phyloP scores from a whole-genome alignment of 2,113 vertebrate species.

The Vulpes lagopus region DNA sequence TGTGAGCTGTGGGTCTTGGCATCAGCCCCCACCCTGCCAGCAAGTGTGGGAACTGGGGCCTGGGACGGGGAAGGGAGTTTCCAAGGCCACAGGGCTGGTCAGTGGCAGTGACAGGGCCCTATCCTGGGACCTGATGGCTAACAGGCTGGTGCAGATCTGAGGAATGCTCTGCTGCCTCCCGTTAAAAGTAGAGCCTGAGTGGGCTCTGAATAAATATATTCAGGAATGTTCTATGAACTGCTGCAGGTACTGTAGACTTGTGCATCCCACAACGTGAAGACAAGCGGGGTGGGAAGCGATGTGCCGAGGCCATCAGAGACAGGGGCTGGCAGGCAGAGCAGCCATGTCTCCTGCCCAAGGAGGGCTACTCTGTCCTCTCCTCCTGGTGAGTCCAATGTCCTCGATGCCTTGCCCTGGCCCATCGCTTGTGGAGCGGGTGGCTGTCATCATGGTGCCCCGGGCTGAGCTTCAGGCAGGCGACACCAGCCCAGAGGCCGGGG shows the following conservation, averaged over 20 bases:
- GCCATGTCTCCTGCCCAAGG: background rate
- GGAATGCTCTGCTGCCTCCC: background rate
- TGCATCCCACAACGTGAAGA: too few relatives aligned
- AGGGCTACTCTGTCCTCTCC: too few relatives aligned
- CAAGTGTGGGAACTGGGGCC: background rate
- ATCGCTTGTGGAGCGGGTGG: background rate
- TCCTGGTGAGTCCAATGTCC: background rate
- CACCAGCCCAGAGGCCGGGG: background rate
- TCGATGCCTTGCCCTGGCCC: fast-evolving
- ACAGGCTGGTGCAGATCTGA: background rate
- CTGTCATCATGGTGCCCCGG: background rate
- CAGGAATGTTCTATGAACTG: too few relatives aligned
- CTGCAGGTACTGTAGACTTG: too few relatives aligned
- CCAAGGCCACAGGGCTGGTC: background rate
- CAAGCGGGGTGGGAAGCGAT: background rate
- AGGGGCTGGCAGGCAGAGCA: background rate
- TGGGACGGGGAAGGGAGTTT: fast-evolving
- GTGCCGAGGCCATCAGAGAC: background rate
- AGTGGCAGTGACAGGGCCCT: background rate
- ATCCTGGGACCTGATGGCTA: background rate
- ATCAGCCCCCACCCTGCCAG: background rate
- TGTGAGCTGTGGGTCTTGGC: background rate
- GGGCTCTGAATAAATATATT: too few relatives aligned
- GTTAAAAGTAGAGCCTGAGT: background rate
- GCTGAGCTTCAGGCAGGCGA: background rate